Percentiles rank a stretch among this genome's conserved stretches.
Conservation (phyloP, 1,140 invertebrate genomes). For the Mesaphorura yosii region DNA sequence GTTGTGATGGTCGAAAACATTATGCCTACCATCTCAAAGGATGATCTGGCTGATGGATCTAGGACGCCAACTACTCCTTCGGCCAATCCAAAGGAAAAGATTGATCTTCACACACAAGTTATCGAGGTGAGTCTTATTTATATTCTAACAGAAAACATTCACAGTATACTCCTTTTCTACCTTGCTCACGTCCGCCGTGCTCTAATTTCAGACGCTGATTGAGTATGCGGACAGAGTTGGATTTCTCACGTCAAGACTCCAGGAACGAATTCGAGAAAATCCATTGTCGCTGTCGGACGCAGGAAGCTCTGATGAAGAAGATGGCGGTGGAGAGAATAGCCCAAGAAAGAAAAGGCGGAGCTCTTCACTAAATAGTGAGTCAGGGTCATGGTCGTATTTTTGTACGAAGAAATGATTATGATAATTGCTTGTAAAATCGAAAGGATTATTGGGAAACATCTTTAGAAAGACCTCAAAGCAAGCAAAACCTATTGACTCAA, state of each 20-base stretch:
- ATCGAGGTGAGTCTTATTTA: constrained; percentile 9
- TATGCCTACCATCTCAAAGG: constrained; percentile 18
- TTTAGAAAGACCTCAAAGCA: background rate
- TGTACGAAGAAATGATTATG: background rate
- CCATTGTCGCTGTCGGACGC: constrained; percentile 3
- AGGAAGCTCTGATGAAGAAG: constrained; percentile 22
- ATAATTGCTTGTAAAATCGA: background rate
- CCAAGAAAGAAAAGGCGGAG: constrained; percentile 24
- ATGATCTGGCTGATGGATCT: background rate
- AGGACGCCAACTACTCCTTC: constrained; percentile 1
- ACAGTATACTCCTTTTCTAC: background rate
- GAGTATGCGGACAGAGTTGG: constrained; percentile 21
- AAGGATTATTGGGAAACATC: background rate
- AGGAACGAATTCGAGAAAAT: constrained; percentile 2
- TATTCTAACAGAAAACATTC: background rate
- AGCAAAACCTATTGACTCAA: background rate
- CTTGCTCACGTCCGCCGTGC: background rate
- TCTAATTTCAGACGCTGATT: constrained; percentile 21
- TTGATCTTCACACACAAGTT: constrained; percentile 14
- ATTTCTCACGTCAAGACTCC: no score
- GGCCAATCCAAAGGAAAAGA: background rate
- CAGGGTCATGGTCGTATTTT: background rate
- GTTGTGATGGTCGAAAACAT: constrained; percentile 27
- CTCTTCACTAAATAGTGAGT: constrained; percentile 23
- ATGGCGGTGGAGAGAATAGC: constrained; percentile 10